Evolutionary conservation across 2,113 vertebrate species (phyloP).

Genomic region (Triplophysa siluroides): DNA sequence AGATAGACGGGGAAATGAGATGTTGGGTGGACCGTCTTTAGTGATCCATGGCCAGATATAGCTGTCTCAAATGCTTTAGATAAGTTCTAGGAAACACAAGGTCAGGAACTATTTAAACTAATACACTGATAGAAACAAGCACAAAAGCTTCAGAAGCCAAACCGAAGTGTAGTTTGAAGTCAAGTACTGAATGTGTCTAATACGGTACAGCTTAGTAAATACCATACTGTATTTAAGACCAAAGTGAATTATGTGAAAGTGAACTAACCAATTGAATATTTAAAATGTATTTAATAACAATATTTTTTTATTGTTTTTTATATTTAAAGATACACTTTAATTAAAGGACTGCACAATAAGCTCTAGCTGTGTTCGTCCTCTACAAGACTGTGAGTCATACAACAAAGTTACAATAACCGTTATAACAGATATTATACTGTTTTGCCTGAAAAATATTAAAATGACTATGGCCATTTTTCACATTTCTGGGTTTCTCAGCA

Average conservation of each 20-base stretch:
- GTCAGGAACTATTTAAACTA: slow-evolving; percentile 11
- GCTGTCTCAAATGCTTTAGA: neutral
- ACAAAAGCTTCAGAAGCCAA: neutral
- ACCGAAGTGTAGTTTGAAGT: neutral
- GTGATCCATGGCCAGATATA: slow-evolving; percentile 16
- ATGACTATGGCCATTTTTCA: no score
- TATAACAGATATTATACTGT: no score
- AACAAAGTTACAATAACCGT: no score
- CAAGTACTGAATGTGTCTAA: neutral
- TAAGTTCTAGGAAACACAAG: slow-evolving; percentile 6
- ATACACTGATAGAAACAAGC: neutral
- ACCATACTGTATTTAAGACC: neutral
- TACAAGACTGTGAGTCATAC: no score
- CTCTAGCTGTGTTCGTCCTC: no score
- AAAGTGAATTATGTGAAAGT: neutral
- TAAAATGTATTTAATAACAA: slow-evolving; percentile 40
- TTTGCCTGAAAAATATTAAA: no score
- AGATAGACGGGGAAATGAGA: slow-evolving; percentile 59
- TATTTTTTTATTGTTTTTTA: slow-evolving; percentile 7
- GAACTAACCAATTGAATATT: neutral
- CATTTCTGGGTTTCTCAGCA: no score
- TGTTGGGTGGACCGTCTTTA: slow-evolving; percentile 45
- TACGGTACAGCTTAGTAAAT: slow-evolving; percentile 7
- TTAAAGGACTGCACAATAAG: slow-evolving; percentile 7
- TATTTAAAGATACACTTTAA: slow-evolving; percentile 40